A percentile compares a stretch with the other conserved stretches of the same genome.
These are phyloP conservation scores for Mandrillus leucophaeus DNA, from an alignment of 2,113 vertebrate species.

Conservation along the genomic window DNA sequence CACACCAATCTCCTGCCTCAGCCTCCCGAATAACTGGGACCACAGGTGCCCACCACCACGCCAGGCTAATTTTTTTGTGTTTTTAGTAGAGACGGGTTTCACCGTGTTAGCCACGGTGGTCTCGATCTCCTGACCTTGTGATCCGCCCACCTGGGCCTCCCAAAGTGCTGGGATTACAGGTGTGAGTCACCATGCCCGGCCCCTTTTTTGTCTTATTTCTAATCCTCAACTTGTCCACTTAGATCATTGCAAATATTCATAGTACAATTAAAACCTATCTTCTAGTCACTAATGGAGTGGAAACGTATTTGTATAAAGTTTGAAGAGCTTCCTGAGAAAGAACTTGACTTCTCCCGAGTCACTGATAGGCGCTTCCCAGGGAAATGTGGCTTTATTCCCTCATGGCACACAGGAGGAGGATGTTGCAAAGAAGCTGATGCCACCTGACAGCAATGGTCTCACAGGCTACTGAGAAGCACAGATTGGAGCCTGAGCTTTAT, in stretches of 20 bases:
- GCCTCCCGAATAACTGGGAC: too few species aligned
- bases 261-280: not conserved
- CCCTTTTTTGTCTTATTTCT: not conserved
- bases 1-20: too few species aligned
- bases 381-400: conserved; percentile 48
- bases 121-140: too few species aligned
- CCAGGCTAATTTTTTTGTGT: too few species aligned
- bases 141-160: too few species aligned
- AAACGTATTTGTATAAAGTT: not conserved
- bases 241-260: not conserved
- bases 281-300: not conserved
- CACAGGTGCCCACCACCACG: too few species aligned
- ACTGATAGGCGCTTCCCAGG: conserved; percentile 18
- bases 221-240: not conserved
- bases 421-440: not conserved
- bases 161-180: too few species aligned
- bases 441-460: conserved; percentile 46
- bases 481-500: conserved; percentile 15
- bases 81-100: too few species aligned
- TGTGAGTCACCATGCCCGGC: too few species aligned
- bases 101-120: too few species aligned
- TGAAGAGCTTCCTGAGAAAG: not conserved
- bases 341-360: conserved; percentile 64
- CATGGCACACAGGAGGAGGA: conserved; percentile 47
- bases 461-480: conserved; percentile 18